These are phyloP conservation scores for Bergia puertoricense DNA, from an alignment of 92 coral and sea anemone genomes.

Conservation along the genomic window DNA sequence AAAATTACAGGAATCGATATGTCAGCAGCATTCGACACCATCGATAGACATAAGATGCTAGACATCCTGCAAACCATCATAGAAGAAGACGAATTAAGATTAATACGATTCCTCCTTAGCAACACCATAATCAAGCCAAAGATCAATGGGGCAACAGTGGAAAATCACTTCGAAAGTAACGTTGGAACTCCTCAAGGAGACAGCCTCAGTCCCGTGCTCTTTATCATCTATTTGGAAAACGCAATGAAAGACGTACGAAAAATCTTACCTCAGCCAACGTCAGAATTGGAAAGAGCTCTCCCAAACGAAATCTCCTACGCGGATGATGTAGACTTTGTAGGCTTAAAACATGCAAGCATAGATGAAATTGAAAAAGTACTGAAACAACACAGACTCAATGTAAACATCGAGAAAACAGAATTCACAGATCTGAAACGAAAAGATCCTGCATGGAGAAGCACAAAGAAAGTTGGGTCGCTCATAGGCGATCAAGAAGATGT, in stretches of 20 bases:
- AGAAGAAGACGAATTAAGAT: not conserved
- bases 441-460: not conserved
- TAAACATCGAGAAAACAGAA: conserved; percentile 3
- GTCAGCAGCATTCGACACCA: not conserved
- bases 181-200: conserved; percentile 6
- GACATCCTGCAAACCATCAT: not conserved
- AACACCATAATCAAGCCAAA: not conserved
- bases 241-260: not conserved
- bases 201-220: conserved; percentile 17
- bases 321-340: conserved; percentile 14
- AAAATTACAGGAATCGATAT: not conserved
- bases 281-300: not conserved
- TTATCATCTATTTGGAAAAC: not conserved
- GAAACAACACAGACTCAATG: not conserved
- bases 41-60: not conserved
- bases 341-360: not conserved
- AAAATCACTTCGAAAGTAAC: not conserved
- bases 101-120: not conserved
- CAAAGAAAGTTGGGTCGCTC: conserved; percentile 4
- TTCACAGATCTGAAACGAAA: not conserved
- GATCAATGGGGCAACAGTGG: not conserved
- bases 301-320: conserved; percentile 5
- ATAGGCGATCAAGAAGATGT: not conserved
- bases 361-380: conserved; percentile 8
- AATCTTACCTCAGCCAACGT: conserved; percentile 1